These are phyloP conservation scores for Ostrea edulis DNA, from an alignment of 1,140 invertebrate species.

Conservation along the genomic window DNA sequence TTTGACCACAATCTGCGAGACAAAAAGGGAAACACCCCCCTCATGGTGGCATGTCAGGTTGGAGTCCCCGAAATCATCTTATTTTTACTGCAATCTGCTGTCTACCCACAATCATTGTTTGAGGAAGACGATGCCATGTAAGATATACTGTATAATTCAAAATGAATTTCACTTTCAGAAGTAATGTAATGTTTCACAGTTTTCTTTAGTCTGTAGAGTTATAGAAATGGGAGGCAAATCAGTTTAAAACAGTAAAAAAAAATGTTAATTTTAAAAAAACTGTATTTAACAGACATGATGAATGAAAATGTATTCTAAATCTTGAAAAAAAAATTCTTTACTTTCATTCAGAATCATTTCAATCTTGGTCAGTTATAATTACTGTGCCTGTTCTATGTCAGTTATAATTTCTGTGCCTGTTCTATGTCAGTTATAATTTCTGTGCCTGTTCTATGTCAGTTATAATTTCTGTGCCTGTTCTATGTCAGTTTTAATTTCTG, in stretches of 20 bases:
- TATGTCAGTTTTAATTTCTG: not conserved
- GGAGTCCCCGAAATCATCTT: slow-evolving; percentile 63
- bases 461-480: not conserved
- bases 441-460: no score
- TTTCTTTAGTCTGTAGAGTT: not conserved
- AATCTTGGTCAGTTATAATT: no score
- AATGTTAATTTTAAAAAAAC: no score
- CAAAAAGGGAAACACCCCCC: slow-evolving; percentile 70
- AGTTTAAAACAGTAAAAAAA: no score
- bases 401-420: not conserved
- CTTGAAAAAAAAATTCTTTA: no score
- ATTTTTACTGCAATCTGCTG: slow-evolving; percentile 72
- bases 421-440: not conserved
- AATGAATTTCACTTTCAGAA: not conserved
- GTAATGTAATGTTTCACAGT: not conserved
- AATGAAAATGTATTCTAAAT: no score
- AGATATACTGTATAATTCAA: not conserved
- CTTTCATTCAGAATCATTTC: no score
- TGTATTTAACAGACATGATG: no score
- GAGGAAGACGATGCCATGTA: slow-evolving; percentile 50
- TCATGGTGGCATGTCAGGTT: slow-evolving; percentile 71
- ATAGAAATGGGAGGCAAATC: not conserved
- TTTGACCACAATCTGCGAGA: slow-evolving; percentile 76
- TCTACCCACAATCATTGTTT: slow-evolving; percentile 64
- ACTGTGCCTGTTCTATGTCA: no score